phyloP scores from a whole-genome alignment of 1,140 invertebrate genomes.

The Parasteatoda tepidariorum region DNA sequence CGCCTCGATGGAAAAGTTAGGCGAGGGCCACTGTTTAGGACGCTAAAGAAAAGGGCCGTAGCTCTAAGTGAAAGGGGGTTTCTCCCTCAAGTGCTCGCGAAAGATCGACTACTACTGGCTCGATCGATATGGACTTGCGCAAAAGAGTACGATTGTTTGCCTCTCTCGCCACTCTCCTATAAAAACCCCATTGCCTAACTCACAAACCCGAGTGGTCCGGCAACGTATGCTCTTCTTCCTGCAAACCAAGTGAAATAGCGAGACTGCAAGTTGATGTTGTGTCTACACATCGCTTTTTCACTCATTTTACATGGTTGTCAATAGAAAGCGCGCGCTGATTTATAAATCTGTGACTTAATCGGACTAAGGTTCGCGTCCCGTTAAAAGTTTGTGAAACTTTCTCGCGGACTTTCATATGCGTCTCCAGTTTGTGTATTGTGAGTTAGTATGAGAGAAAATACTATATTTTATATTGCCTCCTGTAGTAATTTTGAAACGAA shows the following conservation, averaged over 20 bases:
- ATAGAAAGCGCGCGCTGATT: not conserved
- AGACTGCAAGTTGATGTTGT: conserved; percentile 14
- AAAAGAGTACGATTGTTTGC: conserved; percentile 38
- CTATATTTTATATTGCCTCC: too few species aligned
- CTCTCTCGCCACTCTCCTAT: conserved; percentile 41
- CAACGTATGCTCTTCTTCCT: not conserved
- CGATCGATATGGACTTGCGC: conserved; percentile 39
- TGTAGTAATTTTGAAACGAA: too few species aligned
- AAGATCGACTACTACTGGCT: not conserved
- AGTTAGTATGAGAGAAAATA: too few species aligned
- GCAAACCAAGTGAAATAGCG: conserved; percentile 15
- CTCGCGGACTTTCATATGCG: not conserved
- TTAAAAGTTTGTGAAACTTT: conserved; percentile 36
- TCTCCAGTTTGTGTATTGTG: too few species aligned
- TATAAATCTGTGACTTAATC: not conserved
- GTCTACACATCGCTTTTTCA: not conserved
- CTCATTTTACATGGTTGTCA: not conserved
- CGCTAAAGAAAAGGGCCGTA: conserved; percentile 10
- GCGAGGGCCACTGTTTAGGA: not conserved
- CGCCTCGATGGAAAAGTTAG: conserved; percentile 17
- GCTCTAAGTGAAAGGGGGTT: conserved; percentile 44
- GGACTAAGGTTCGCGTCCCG: too few species aligned
- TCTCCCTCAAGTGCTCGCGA: conserved; percentile 1
- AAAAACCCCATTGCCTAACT: conserved; percentile 42
- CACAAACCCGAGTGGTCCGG: conserved; percentile 29